These are phyloP conservation scores for Cryptosula pallasiana DNA, from an alignment of 2,888 invertebrate species.

Conservation along the genomic window DNA sequence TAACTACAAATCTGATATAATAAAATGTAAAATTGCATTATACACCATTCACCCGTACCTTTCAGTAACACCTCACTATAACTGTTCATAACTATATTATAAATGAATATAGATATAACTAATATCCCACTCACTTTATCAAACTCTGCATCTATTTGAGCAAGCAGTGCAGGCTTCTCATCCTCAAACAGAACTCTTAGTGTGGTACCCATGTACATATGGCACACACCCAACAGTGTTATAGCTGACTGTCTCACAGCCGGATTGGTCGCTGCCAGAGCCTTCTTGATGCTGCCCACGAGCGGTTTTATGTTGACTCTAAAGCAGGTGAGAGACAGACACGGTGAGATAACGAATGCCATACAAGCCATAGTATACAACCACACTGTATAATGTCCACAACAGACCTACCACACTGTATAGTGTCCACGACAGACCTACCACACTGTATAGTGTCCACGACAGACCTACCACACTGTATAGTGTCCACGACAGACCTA, in stretches of 20 bases:
- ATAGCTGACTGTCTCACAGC: conserved; percentile 74
- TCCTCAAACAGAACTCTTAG: conserved; percentile 74
- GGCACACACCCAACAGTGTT: conserved; percentile 68
- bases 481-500: no score
- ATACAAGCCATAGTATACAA: no score
- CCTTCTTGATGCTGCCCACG: conserved; percentile 64
- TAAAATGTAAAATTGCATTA: no score
- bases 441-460: not conserved
- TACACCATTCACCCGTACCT: no score
- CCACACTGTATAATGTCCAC: no score
- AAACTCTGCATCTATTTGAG: conserved; percentile 78
- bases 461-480: no score
- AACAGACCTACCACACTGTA: not conserved
- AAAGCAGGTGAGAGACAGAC: no score
- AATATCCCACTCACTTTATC: conserved; percentile 72
- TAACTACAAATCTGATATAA: no score
- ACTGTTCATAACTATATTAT: no score
- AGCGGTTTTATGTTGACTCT: conserved; percentile 47
- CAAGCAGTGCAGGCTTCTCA: conserved; percentile 77
- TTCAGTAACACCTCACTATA: no score
- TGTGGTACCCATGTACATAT: conserved; percentile 71
- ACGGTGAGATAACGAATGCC: no score
- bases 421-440: not conserved
- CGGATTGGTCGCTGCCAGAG: conserved; percentile 77
- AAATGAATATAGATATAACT: no score